Evolutionary conservation across 2,113 vertebrate genomes (phyloP).

Genomic region (Piaya cayana): DNA sequence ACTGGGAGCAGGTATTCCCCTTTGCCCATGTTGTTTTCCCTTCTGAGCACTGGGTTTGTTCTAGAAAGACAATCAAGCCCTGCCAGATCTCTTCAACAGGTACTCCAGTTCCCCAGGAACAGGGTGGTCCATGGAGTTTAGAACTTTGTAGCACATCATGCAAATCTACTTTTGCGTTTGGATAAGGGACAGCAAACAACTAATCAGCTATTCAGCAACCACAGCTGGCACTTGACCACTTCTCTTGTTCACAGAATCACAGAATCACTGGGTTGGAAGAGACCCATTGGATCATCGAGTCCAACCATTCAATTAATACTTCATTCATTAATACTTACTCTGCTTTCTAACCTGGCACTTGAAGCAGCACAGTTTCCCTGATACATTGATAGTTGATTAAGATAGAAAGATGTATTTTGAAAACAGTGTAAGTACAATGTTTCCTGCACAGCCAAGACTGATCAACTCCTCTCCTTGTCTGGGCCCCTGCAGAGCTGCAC

Average conservation of each 20-base stretch:
- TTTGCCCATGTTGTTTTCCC: not conserved
- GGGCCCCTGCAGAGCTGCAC: not conserved
- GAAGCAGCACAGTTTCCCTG: not conserved
- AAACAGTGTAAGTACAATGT: not conserved
- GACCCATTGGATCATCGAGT: too few relatives aligned
- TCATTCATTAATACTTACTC: not conserved
- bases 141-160: not conserved
- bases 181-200: not conserved
- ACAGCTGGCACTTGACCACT: accelerated
- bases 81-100: not conserved
- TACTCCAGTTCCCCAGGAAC: not conserved
- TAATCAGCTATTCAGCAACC: not conserved
- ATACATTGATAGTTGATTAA: not conserved
- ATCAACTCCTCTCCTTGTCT: not conserved
- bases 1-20: accelerated
- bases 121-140: too few relatives aligned
- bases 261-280: too few relatives aligned
- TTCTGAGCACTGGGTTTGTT: not conserved
- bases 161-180: not conserved
- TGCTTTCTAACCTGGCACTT: not conserved
- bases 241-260: too few relatives aligned
- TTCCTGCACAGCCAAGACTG: not conserved
- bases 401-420: not conserved
- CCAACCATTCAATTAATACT: too few relatives aligned
- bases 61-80: not conserved